Evolutionary conservation across 2,797 vertebrate genomes (phyloP).

Genomic region (Dicrostonyx torquatus): DNA sequence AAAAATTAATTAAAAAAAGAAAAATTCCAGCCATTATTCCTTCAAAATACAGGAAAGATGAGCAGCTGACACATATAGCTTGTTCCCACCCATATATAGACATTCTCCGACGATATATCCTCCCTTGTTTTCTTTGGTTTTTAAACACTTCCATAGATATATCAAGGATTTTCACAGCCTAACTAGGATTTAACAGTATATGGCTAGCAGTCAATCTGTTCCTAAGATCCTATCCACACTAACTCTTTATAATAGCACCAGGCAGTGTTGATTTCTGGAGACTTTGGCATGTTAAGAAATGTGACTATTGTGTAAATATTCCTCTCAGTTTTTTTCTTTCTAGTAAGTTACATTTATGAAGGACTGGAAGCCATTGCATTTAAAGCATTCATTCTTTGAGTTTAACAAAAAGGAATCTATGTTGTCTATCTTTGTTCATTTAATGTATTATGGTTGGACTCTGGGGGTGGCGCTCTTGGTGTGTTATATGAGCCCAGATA

Average conservation of each 20-base stretch:
- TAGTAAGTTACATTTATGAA: conserved; percentile 36
- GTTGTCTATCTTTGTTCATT: not conserved
- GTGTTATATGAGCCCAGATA: not conserved
- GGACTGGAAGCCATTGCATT: not conserved
- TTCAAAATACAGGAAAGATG: not conserved
- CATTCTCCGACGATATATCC: not conserved
- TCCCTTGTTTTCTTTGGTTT: conserved; percentile 15
- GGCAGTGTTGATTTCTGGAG: not conserved
- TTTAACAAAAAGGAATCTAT: not conserved
- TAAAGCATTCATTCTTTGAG: conserved; percentile 19
- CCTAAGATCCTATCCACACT: not conserved
- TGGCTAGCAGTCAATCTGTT: not conserved
- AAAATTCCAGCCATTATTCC: not conserved
- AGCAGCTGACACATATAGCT: not conserved
- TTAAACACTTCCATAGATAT: not conserved
- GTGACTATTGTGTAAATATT: not conserved
- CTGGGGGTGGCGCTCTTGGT: not conserved
- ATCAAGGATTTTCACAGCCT: not conserved
- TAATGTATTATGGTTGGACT: not conserved
- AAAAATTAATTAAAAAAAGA: not conserved
- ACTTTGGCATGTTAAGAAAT: conserved; percentile 16
- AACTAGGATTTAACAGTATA: not conserved
- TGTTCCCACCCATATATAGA: not conserved
- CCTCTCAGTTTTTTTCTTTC: not conserved
- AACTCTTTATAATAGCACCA: not conserved